These are phyloP conservation scores for Fratercula arctica DNA, from an alignment of 2,797 vertebrate species.

Conservation along the genomic window DNA sequence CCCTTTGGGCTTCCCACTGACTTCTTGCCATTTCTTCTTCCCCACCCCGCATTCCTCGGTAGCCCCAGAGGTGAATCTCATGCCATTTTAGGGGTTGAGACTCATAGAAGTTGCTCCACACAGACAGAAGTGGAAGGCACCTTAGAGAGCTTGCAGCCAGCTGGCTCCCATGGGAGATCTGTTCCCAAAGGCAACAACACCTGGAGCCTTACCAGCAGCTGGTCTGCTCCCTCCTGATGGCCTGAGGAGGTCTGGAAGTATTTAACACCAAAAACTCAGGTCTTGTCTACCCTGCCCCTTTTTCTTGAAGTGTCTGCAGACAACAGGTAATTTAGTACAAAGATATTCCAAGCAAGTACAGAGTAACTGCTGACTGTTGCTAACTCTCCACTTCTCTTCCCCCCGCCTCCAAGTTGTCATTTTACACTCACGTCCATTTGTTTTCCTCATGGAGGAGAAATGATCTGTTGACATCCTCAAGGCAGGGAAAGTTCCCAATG, in stretches of 20 bases:
- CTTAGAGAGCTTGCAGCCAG: neutral
- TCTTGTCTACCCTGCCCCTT: neutral
- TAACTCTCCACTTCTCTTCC: neutral
- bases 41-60: accelerated
- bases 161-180: neutral
- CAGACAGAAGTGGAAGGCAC: neutral
- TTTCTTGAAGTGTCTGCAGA: neutral
- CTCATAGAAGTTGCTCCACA: neutral
- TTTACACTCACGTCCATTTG: neutral
- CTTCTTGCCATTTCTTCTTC: neutral
- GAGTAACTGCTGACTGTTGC: neutral
- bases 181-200: neutral
- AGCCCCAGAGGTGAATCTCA: neutral
- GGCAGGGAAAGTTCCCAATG: neutral
- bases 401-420: neutral
- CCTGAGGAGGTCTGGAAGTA: neutral
- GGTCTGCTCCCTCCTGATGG: neutral
- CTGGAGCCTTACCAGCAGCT: neutral
- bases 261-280: neutral
- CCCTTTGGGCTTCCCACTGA: neutral
- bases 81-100: accelerated
- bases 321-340: neutral
- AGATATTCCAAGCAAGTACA: neutral
- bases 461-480: neutral
- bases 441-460: neutral